A percentile compares a stretch with the other conserved stretches of the same genome.
Evolutionary conservation across 2,797 vertebrate species (phyloP).

Genomic region (Coracias cyanogaster): DNA sequence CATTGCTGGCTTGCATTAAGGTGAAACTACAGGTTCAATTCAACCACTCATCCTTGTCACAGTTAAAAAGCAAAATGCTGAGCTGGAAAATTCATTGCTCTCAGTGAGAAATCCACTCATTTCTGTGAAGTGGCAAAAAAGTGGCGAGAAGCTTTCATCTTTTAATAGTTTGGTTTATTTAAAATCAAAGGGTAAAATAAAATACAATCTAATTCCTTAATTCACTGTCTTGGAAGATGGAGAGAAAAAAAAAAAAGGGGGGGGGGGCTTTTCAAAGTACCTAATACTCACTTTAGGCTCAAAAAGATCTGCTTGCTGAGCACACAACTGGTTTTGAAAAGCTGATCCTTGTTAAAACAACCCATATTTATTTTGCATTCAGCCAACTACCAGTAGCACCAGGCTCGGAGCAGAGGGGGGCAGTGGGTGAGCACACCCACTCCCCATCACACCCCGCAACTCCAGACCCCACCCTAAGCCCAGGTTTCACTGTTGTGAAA

Average conservation of each 20-base stretch:
- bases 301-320: background rate
- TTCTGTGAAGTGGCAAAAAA: background rate
- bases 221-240: background rate
- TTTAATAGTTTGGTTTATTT: background rate
- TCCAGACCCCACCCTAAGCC: background rate
- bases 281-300: background rate
- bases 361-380: background rate
- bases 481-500: background rate
- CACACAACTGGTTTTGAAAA: background rate
- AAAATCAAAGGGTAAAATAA: background rate
- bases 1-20: background rate
- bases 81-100: background rate
- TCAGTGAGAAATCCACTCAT: background rate
- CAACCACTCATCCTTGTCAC: background rate
- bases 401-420: fast-evolving
- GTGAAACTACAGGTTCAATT: background rate
- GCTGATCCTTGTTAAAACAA: background rate
- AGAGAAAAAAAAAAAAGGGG: background rate
- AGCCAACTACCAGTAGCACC: background rate
- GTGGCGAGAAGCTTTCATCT: background rate
- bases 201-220: background rate
- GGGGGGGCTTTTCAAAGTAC: background rate
- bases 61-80: background rate
- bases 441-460: background rate
- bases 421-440: fast-evolving